These are phyloP conservation scores for Dunckerocampus dactyliophorus DNA, from an alignment of 2,113 vertebrate species.

Conservation along the genomic window DNA sequence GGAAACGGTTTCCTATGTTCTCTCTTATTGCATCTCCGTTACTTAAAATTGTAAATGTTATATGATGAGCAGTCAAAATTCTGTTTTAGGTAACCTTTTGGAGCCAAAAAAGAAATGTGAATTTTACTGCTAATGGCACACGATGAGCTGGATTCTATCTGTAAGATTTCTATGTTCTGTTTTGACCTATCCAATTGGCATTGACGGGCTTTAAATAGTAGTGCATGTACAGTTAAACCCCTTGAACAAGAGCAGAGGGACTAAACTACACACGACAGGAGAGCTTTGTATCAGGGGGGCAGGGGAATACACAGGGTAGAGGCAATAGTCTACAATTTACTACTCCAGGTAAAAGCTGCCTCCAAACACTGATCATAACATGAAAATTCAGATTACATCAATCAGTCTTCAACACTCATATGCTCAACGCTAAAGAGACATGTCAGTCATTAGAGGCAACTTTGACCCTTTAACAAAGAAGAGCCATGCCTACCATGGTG, in stretches of 20 bases:
- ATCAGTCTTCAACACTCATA: conserved; percentile 10
- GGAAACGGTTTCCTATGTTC: no score
- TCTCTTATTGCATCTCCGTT: no score
- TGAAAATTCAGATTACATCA: neutral
- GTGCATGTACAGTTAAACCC: conserved; percentile 44
- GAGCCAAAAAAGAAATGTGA: neutral
- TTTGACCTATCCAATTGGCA: neutral
- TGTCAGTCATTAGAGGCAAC: conserved; percentile 55
- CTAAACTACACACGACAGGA: conserved; percentile 54
- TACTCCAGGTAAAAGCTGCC: conserved; percentile 55
- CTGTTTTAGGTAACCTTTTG: neutral
- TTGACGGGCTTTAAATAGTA: neutral
- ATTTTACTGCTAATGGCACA: neutral
- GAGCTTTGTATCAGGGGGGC: conserved; percentile 30
- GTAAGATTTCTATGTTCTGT: neutral
- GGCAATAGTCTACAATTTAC: conserved; percentile 59
- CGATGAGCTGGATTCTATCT: neutral
- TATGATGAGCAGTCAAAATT: neutral
- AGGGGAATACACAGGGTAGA: conserved; percentile 46
- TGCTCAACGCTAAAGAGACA: conserved; percentile 7
- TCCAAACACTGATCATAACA: conserved; percentile 45
- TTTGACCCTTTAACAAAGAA: conserved; percentile 60
- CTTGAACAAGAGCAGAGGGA: conserved; percentile 36
- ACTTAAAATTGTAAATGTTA: no score
- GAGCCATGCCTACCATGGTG: conserved; percentile 77